Evolutionary conservation across 2,113 vertebrate species (phyloP), one percentile per base, ranked within the genome.

Genomic region (Peromyscus polionotus): DNA sequence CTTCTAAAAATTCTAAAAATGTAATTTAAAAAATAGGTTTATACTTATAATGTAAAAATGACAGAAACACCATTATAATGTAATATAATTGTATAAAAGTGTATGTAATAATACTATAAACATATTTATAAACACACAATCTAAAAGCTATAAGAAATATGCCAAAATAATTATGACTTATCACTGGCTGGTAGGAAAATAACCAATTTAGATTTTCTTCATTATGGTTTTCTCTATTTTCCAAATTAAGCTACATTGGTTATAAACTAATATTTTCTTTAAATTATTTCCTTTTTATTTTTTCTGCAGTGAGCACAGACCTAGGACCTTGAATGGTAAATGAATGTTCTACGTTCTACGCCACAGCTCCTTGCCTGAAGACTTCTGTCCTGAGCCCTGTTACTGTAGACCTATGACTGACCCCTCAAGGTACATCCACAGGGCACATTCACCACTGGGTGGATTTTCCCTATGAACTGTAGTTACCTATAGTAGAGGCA

Each of bases 121-220:
- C 73, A 85, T 0, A 10, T 31, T 88, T 89, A 93, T 68, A 97
- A 96, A 91, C 8, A 85, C 4, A 95, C 4, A 96, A 91, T 91
- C 81, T 67, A 94, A 94, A 93, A 42, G 42, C 17, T 70, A 54
- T 19, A 92, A 57, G 45, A 95, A 94, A 70, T 80, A 85, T 51
- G 90, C 51, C 5, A 77, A 97, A 92, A 61, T 87, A 96, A 90
- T 10, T 1, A 63, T 93, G 24, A 83, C 76, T 90, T 90, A 89
- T 92, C 39, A 92, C 26, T 57, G 45, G 26, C 26, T 33, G 5
- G 22, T 70, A 72, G 31, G 75, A 22, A 16, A 85, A 80, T 8
- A 65, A 80, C 24, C 24, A n/a, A 91, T 68, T 88, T 94, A 88
- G 92, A 90, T 90, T 92, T 96, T 91, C 45, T 83, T 95, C 19